These are phyloP conservation scores for Phoeniculus purpureus DNA, from an alignment of 2,797 vertebrate genomes.

Conservation along the genomic window DNA sequence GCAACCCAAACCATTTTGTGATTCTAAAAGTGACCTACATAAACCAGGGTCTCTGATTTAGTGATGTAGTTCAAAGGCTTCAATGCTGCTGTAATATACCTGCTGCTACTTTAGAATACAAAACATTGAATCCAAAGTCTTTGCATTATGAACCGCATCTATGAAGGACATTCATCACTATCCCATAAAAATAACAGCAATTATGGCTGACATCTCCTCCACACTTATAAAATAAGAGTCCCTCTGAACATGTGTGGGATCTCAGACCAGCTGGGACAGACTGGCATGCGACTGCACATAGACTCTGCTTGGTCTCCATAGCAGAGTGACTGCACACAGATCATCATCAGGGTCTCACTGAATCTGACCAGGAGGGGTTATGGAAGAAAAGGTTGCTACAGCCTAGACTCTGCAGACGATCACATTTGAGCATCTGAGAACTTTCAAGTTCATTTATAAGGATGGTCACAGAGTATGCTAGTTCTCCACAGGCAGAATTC, in stretches of 20 bases:
- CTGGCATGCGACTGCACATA: accelerated
- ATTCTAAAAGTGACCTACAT: no score
- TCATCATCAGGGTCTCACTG: no score
- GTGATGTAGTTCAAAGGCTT: not conserved
- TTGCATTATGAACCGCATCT: not conserved
- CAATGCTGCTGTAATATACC: not conserved
- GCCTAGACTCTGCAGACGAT: not conserved
- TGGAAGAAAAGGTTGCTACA: not conserved
- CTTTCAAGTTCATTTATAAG: not conserved
- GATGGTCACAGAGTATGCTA: not conserved
- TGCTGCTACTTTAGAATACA: not conserved
- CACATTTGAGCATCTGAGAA: accelerated
- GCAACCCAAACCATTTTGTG: no score
- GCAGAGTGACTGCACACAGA: not conserved
- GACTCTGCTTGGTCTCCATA: not conserved
- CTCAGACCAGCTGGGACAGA: not conserved
- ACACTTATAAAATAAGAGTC: accelerated
- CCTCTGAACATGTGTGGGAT: accelerated
- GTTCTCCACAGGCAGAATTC: not conserved
- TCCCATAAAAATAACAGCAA: not conserved
- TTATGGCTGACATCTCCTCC: not conserved
- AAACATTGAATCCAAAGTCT: not conserved
- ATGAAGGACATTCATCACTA: not conserved
- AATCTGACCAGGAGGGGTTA: not conserved
- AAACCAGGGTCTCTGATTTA: no score